A percentile compares a stretch with the other conserved stretches of the same genome.
phyloP scores from a whole-genome alignment of 2,113 vertebrate genomes.

The Nanger granti region DNA sequence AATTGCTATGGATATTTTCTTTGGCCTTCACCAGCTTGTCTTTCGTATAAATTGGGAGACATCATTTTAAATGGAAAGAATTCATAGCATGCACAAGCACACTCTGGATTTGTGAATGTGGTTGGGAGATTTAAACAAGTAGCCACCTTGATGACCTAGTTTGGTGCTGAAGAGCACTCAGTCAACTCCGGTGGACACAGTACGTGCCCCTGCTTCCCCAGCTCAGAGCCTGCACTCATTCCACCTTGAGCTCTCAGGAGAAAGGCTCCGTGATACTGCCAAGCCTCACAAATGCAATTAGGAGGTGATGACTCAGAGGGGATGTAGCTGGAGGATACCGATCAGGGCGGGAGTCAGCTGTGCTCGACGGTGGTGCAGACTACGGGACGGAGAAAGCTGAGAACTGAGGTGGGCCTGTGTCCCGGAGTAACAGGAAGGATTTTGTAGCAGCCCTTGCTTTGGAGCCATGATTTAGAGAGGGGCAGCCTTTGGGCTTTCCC shows the following conservation, averaged over 20 bases:
- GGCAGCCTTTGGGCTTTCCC: background rate
- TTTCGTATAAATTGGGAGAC: background rate
- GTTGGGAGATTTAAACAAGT: background rate
- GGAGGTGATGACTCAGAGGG: background rate
- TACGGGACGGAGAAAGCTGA: too few species aligned
- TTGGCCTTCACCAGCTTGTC: background rate
- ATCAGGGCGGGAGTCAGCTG: accelerated
- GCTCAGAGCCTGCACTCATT: background rate
- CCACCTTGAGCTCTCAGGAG: background rate
- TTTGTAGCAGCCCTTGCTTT: background rate
- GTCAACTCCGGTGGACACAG: accelerated
- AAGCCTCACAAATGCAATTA: too few species aligned
- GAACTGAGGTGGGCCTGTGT: accelerated
- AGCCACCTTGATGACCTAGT: background rate
- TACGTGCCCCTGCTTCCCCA: too few species aligned
- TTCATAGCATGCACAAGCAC: background rate
- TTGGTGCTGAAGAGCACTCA: background rate
- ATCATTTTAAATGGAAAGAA: background rate
- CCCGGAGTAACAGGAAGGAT: too few species aligned
- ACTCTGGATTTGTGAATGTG: background rate
- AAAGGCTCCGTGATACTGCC: accelerated
- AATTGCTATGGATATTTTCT: background rate
- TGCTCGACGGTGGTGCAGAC: accelerated
- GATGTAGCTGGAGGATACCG: background rate
- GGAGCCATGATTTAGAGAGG: too few species aligned